Conservation (phyloP, 2,797 vertebrate genomes). For the Huso huso region DNA sequence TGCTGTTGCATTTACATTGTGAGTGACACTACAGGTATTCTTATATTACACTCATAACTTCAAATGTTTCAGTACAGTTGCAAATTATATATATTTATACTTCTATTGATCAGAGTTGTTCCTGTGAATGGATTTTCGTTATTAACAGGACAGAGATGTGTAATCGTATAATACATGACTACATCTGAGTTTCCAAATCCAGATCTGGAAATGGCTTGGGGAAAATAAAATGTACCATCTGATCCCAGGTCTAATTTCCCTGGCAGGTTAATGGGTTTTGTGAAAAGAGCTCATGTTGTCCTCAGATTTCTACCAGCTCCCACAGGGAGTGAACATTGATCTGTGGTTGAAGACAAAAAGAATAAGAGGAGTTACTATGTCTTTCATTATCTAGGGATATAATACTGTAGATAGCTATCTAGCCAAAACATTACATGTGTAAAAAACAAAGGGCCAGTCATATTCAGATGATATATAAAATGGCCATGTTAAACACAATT, state of each 20-base stretch:
- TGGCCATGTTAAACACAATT: too few species aligned
- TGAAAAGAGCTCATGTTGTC: slow-evolving; percentile 14
- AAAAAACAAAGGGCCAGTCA: too few species aligned
- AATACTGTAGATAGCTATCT: neutral
- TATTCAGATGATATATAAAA: too few species aligned
- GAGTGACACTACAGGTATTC: too few species aligned
- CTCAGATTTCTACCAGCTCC: slow-evolving; percentile 12
- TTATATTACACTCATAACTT: too few species aligned
- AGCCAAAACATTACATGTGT: too few species aligned
- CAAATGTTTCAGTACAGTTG: too few species aligned
- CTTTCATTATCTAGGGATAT: neutral
- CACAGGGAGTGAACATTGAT: slow-evolving; percentile 26
- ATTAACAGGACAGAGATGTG: too few species aligned
- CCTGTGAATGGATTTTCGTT: too few species aligned
- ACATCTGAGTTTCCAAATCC: slow-evolving; percentile 6
- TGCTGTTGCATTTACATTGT: neutral
- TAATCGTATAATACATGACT: too few species aligned
- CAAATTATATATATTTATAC: too few species aligned
- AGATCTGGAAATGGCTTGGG: slow-evolving; percentile 9
- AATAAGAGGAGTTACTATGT: neutral
- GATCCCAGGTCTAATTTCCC: slow-evolving; percentile 12
- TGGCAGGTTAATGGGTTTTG: slow-evolving; percentile 26
- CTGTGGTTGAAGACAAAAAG: slow-evolving; percentile 22
- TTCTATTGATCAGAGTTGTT: too few species aligned
- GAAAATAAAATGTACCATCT: slow-evolving; percentile 16